Percentiles rank a stretch among this genome's conserved stretches.
phyloP scores from a whole-genome alignment of 2,888 invertebrate genomes.

The Dryocosmus kuriphilus region DNA sequence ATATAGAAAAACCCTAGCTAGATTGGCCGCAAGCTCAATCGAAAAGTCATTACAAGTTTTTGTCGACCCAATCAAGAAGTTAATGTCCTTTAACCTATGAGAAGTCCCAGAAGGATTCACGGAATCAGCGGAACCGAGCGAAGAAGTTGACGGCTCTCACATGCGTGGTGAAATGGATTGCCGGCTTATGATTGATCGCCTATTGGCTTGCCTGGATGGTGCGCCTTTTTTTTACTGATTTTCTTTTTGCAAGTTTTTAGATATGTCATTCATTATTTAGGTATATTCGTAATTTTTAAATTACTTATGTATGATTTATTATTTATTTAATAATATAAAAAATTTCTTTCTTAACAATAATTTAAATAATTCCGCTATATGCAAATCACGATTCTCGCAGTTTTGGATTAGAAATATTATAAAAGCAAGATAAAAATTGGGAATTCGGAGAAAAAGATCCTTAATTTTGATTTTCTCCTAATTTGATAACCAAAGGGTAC shows the following conservation, averaged over 20 bases:
- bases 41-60: constrained; percentile 77
- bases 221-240: constrained; percentile 50
- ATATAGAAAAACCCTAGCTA: background rate
- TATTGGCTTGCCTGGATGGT: constrained; percentile 63
- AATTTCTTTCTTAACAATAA: no score
- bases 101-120: constrained; percentile 68
- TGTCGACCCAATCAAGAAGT: constrained; percentile 75
- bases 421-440: no score
- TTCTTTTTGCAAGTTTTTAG: constrained; percentile 40
- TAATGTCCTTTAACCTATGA: constrained; percentile 75
- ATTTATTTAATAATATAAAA: no score
- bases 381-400: no score
- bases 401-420: no score
- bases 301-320: background rate
- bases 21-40: constrained; percentile 62
- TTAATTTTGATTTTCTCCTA: no score
- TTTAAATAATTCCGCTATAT: no score
- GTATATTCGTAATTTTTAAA: background rate
- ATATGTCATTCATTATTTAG: background rate
- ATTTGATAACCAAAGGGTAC: no score
- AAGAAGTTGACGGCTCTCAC: constrained; percentile 74
- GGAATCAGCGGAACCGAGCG: constrained; percentile 61
- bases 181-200: constrained; percentile 75
- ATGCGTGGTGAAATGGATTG: constrained; percentile 74
- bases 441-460: no score